These are phyloP conservation scores for Catamblyrhynchus diadema DNA, from an alignment of 2,797 vertebrate genomes.

Conservation along the genomic window DNA sequence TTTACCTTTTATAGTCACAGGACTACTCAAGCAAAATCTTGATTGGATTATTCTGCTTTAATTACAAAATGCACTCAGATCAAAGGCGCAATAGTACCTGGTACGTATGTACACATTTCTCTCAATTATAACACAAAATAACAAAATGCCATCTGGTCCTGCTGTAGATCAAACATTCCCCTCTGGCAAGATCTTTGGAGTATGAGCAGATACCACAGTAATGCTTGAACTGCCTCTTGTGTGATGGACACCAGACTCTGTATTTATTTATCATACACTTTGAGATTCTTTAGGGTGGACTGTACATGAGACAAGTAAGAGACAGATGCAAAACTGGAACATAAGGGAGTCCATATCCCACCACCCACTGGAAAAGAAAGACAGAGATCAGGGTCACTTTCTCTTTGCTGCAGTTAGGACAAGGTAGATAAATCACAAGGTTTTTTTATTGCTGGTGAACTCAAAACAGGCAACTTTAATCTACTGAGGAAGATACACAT, in stretches of 20 bases:
- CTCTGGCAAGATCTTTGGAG: neutral
- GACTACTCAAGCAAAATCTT: slow-evolving; percentile 21
- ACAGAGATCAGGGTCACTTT: neutral
- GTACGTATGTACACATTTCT: neutral
- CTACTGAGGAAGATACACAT: slow-evolving; percentile 65
- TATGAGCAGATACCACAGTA: neutral
- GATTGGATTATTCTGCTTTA: slow-evolving; percentile 45
- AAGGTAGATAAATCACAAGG: slow-evolving; percentile 62
- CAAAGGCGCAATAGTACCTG: neutral
- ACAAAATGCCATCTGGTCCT: neutral
- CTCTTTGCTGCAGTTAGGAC: slow-evolving; percentile 17
- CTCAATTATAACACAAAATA: neutral
- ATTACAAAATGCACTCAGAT: slow-evolving; percentile 35
- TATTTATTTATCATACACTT: neutral
- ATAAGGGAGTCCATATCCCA: neutral
- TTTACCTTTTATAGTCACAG: slow-evolving; percentile 30
- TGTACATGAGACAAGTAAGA: neutral
- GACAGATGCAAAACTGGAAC: neutral
- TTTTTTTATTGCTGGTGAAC: slow-evolving; percentile 74
- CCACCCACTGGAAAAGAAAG: neutral
- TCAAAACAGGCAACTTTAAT: slow-evolving; percentile 75
- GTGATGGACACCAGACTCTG: neutral
- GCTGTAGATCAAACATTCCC: neutral
- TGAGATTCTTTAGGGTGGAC: neutral
- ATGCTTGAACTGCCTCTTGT: neutral